Evolutionary conservation across 2,888 invertebrate genomes (phyloP).

Genomic region (Drosophila cognata): DNA sequence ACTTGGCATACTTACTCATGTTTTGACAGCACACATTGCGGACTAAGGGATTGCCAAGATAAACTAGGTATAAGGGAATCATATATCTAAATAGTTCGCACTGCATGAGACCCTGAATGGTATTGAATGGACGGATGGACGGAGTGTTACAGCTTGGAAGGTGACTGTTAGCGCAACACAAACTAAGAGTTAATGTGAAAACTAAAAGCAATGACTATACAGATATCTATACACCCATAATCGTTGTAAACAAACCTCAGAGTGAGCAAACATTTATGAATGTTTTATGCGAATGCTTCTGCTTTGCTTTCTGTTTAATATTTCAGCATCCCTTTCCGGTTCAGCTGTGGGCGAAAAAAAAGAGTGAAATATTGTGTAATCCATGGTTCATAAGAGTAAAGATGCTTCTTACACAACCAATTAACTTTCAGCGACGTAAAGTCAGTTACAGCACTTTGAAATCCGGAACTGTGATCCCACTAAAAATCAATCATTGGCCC

Average conservation of each 20-base stretch:
- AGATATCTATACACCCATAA: background rate
- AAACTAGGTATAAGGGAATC: background rate
- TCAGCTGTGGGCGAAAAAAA: background rate
- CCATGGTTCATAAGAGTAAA: background rate
- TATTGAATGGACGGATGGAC: too few species aligned
- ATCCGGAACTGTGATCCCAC: slow-evolving; percentile 39
- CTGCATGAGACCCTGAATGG: too few species aligned
- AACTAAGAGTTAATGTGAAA: background rate
- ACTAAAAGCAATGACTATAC: background rate
- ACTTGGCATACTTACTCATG: background rate
- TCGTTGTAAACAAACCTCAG: background rate
- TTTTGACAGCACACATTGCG: background rate
- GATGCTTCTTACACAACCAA: background rate
- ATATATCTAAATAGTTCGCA: too few species aligned
- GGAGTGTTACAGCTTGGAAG: too few species aligned
- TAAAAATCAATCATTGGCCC: slow-evolving; percentile 52
- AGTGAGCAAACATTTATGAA: background rate
- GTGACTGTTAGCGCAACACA: too few species aligned
- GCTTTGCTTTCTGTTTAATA: background rate
- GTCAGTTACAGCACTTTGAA: background rate
- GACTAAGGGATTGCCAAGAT: background rate
- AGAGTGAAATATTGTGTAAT: background rate
- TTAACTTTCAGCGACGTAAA: background rate
- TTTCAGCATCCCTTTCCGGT: background rate
- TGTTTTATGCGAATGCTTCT: background rate